Conservation (phyloP, 2,797 vertebrate genomes). For the Carduelis carduelis region DNA sequence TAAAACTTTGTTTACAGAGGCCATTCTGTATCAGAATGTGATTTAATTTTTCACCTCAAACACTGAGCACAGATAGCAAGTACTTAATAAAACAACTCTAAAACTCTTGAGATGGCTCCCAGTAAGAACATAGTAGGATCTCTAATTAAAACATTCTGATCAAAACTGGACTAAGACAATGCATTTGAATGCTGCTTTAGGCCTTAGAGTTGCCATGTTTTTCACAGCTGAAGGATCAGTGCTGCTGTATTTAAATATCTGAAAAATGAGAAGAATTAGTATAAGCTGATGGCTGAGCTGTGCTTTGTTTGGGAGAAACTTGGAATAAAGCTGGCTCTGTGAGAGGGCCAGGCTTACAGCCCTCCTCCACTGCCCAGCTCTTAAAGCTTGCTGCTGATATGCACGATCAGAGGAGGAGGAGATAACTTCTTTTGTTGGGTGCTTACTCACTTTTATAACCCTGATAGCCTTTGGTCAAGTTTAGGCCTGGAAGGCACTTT, state of each 20-base stretch:
- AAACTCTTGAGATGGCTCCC: background rate
- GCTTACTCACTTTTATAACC: background rate
- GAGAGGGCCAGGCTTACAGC: background rate
- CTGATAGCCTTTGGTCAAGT: background rate
- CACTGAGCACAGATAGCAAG: background rate
- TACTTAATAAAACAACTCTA: background rate
- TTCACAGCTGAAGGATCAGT: background rate
- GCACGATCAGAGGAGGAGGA: background rate
- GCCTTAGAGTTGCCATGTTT: background rate
- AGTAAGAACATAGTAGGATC: background rate
- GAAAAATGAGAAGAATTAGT: constrained; percentile 19
- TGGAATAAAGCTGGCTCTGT: background rate
- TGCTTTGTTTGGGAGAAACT: background rate
- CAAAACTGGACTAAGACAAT: background rate
- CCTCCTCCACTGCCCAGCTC: background rate
- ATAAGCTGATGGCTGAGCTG: background rate
- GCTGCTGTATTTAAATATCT: background rate
- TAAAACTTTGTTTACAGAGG: background rate
- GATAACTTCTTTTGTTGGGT: background rate
- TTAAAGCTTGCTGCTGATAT: background rate
- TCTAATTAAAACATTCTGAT: background rate
- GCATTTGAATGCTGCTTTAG: background rate
- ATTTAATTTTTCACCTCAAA: background rate
- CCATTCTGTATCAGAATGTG: background rate
- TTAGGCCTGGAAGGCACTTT: background rate